Conservation (phyloP, 2,113 vertebrate species). For the Rhipidura dahli region DNA sequence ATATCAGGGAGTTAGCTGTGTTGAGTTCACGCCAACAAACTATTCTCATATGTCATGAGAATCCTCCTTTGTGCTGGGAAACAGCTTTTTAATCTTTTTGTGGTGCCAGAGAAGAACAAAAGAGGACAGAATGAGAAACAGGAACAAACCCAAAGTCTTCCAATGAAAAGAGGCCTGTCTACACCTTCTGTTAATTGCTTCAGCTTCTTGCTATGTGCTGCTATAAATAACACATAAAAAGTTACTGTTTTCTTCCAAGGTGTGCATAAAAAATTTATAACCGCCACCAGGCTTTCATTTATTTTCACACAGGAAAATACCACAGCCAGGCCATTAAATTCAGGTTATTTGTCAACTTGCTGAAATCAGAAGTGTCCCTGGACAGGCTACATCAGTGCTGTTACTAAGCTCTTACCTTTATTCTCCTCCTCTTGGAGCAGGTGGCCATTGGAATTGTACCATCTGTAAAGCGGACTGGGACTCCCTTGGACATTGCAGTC, state of each 20-base stretch:
- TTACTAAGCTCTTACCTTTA: conserved; percentile 60
- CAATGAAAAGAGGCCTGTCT: background rate
- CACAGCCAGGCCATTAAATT: background rate
- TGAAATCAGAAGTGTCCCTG: background rate
- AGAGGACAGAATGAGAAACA: background rate
- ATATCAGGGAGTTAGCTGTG: background rate
- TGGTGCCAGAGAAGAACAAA: background rate
- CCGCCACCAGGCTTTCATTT: background rate
- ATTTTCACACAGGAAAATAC: background rate
- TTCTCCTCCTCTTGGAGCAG: conserved; percentile 76
- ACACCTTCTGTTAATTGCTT: background rate
- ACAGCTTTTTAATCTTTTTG: background rate
- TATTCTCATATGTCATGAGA: background rate
- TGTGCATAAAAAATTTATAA: background rate
- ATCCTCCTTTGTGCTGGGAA: background rate
- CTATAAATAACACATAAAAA: background rate
- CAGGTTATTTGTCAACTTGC: background rate
- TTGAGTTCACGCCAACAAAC: background rate
- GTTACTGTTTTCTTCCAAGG: background rate
- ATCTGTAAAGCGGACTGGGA: conserved; percentile 84
- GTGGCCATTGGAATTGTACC: conserved; percentile 90
- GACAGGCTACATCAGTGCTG: background rate
- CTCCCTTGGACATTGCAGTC: conserved; percentile 90
- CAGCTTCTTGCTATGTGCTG: background rate
- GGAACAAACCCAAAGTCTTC: background rate